phyloP scores from a whole-genome alignment of 2,113 vertebrate species.

The Dolichallabes microphthalmus region DNA sequence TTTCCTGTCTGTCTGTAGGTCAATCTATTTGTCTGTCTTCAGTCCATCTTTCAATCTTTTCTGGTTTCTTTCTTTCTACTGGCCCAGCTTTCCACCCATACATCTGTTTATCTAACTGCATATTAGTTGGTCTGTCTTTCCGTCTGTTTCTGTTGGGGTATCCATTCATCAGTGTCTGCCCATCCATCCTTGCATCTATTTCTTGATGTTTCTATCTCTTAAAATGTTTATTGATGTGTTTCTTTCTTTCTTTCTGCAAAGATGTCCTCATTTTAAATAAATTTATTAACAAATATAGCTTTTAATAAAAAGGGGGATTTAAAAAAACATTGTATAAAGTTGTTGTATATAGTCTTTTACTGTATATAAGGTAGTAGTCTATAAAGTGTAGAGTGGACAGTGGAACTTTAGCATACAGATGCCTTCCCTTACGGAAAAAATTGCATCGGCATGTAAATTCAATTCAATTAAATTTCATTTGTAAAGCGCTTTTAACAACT shows the following conservation, averaged over 20 bases:
- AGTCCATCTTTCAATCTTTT: not conserved
- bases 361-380: too few species aligned
- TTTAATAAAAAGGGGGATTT: too few species aligned
- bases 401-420: too few species aligned
- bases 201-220: not conserved
- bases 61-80: not conserved
- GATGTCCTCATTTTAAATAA: not conserved
- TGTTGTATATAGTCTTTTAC: too few species aligned
- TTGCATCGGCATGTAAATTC: too few species aligned
- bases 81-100: not conserved
- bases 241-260: not conserved
- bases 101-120: not conserved
- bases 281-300: too few species aligned
- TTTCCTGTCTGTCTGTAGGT: not conserved
- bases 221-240: not conserved
- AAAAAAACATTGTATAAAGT: too few species aligned
- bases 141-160: not conserved
- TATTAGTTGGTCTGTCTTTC: not conserved
- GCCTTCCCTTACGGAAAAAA: too few species aligned
- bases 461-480: too few species aligned
- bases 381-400: too few species aligned
- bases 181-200: not conserved
- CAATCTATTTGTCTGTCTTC: not conserved
- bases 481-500: too few species aligned
- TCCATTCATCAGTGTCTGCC: slow-evolving; percentile 11